Conservation (phyloP, 1,140 invertebrate species). For the Drosophila eugracilis region DNA sequence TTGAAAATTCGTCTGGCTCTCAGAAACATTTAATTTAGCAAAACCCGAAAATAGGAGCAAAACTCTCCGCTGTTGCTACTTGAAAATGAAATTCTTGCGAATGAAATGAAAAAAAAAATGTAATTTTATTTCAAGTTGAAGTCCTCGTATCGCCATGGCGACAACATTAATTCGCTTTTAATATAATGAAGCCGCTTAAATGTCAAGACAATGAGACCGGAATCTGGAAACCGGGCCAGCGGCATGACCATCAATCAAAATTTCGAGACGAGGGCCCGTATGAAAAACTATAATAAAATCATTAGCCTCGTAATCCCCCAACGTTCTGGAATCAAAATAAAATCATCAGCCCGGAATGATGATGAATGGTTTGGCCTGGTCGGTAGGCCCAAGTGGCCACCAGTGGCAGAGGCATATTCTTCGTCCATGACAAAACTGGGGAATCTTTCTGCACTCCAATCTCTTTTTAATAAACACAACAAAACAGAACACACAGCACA, state of each 20-base stretch:
- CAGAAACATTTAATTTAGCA: constrained; percentile 5
- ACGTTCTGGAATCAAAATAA: constrained; percentile 80
- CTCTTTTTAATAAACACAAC: constrained; percentile 80
- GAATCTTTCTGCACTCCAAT: constrained; percentile 69
- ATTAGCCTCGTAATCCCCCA: constrained; percentile 76
- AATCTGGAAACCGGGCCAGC: constrained; percentile 11
- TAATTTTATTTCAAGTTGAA: constrained; percentile 39
- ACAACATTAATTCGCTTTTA: constrained; percentile 51
- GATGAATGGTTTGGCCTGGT: constrained; percentile 59
- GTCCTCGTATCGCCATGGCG: constrained; percentile 19
- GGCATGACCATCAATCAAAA: constrained; percentile 66
- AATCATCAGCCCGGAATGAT: constrained; percentile 77
- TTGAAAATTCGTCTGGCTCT: not conserved
- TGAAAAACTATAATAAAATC: constrained; percentile 79
- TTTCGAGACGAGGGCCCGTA: constrained; percentile 37
- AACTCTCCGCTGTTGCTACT: constrained; percentile 9
- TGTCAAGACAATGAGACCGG: constrained; percentile 43
- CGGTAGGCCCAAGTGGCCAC: constrained; percentile 37
- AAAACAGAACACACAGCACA: constrained; percentile 34
- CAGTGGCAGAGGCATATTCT: constrained; percentile 13
- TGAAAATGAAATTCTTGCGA: constrained; percentile 13
- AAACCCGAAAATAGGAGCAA: constrained; percentile 9
- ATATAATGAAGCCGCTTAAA: constrained; percentile 54
- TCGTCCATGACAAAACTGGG: constrained; percentile 58
- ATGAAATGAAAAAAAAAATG: not conserved